Evolutionary conservation across 1,140 invertebrate species (phyloP).

Genomic region (Hormaphis cornu): DNA sequence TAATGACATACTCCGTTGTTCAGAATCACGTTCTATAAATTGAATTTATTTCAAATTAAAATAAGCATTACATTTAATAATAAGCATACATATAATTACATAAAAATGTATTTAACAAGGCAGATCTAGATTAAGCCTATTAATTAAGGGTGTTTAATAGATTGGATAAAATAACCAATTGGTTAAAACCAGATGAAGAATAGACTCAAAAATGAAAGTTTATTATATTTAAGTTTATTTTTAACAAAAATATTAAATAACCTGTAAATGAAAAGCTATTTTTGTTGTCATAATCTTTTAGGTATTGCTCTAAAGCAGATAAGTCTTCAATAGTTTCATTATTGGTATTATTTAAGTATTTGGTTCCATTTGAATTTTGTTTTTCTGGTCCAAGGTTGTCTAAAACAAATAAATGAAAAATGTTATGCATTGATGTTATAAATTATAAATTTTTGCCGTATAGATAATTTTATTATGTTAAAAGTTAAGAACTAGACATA

Average conservation of each 20-base stretch:
- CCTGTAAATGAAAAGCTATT: slow-evolving; percentile 36
- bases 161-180: no score
- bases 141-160: no score
- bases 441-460: no score
- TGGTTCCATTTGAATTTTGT: neutral
- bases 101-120: no score
- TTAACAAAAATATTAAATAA: slow-evolving; percentile 19
- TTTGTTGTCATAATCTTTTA: slow-evolving; percentile 36
- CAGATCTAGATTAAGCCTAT: no score
- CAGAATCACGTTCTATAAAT: slow-evolving; percentile 35
- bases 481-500: no score
- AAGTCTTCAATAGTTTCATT: slow-evolving; percentile 36
- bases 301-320: slow-evolving; percentile 34
- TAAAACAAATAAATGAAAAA: neutral
- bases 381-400: slow-evolving; percentile 9
- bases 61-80: slow-evolving; percentile 38
- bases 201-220: no score
- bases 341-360: neutral
- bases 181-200: no score
- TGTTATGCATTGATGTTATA: no score
- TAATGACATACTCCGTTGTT: slow-evolving; percentile 38
- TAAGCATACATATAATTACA: no score
- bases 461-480: no score
- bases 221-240: no score
- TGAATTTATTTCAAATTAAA: slow-evolving; percentile 35